Base-by-base conservation (phyloP, 2,113 vertebrate genomes). In the Machaerirhynchus nigripectus region DNA sequence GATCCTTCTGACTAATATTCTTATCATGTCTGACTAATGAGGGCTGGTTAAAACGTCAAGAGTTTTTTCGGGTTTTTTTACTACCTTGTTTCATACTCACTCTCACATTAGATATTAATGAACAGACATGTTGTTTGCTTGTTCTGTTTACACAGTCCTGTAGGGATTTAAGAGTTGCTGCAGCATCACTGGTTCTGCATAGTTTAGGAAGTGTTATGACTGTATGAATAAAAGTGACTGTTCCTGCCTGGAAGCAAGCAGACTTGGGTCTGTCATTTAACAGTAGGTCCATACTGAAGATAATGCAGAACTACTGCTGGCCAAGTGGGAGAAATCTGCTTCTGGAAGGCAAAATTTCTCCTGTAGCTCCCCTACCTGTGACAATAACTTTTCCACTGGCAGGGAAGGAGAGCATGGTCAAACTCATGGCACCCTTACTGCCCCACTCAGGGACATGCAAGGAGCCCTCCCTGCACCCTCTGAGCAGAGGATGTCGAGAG, bases 1-100 rank as follows among this genome's bases (percentile, higher is more conserved):
- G 22, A 83, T 85, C n/a, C 64, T 81, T 80, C 67, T 88, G 82
- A 95, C 84, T 96, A 70, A 88, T 81, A 64, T 47, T 92, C 49
- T 27, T 90, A 11, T 86, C 49, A 20, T 27, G 33, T 27, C 68
- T 96, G 85, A 92, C 44, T 96, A 95, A 86, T 46, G 31, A 96
- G 20, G 37, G 21, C 17, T 18, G 7, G 64, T 77, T 91, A 90
- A 96, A 89, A 94, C 93, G 82, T 90, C 85, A 87, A 63, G 71
- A 83, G 46, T 20, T 83, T 87, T 73, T 10, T 5, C 2, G n/a
- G 18, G 1, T 0, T 19, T 61, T 77, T 87, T 84, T 50, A 80
- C 61, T 67, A 63, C 68, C 15, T 86, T 20, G 9, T 70, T 92
- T 63, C 74, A 39, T 80, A 61, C 26, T 82, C 37, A 42, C 15